Evolutionary conservation across 2,797 vertebrate genomes (phyloP).

Genomic region (Anomalospiza imberbis): DNA sequence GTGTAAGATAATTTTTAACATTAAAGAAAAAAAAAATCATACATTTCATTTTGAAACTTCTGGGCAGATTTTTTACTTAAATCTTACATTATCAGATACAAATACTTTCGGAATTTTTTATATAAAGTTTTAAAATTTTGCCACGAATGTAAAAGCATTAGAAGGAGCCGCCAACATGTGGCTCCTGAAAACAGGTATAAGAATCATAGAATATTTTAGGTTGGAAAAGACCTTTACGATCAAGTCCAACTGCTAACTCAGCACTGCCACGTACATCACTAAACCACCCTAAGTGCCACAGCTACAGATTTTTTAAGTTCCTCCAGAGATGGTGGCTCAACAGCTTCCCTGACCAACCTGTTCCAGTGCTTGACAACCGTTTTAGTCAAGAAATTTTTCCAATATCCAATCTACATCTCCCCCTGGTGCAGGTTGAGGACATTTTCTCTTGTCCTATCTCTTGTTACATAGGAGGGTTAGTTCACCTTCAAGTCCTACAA

Average conservation of each 20-base stretch:
- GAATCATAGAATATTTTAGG: not conserved
- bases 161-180: fast-evolving
- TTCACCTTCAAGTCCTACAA: not conserved
- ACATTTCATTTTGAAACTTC: not conserved
- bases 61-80: not conserved
- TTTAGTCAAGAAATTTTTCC: not conserved
- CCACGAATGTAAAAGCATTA: not conserved
- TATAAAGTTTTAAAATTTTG: not conserved
- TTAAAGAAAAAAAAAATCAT: not conserved
- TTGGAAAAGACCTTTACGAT: not conserved
- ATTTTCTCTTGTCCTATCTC: not conserved
- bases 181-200: not conserved
- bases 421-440: not conserved
- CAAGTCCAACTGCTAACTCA: not conserved
- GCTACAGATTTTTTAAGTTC: not conserved
- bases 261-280: not conserved
- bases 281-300: too few relatives aligned
- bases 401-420: not conserved
- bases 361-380: not conserved
- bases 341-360: not conserved
- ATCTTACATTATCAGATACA: not conserved
- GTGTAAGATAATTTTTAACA: not conserved
- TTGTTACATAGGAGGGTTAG: not conserved
- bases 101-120: not conserved
- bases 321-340: not conserved